These are phyloP conservation scores for Hirtodrosophila alboralis DNA, from an alignment of 2,888 invertebrate species.

Conservation along the genomic window DNA sequence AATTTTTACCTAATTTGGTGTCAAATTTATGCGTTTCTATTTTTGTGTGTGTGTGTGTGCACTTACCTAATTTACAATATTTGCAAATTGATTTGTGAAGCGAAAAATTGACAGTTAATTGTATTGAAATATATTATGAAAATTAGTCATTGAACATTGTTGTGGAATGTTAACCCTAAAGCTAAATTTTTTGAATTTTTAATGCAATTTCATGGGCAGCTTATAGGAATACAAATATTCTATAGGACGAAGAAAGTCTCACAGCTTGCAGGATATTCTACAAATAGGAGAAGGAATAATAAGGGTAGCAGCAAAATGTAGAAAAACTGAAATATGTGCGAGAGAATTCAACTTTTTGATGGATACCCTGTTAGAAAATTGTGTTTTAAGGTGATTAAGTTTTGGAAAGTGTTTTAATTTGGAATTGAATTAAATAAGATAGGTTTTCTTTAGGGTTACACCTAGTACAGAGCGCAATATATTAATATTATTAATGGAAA, in stretches of 20 bases:
- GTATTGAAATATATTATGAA: slow-evolving; percentile 30
- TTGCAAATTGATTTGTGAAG: slow-evolving; percentile 4
- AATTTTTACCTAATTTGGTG: slow-evolving; percentile 44
- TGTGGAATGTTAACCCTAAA: neutral
- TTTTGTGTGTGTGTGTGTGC: slow-evolving; percentile 9
- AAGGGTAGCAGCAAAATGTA: slow-evolving; percentile 18
- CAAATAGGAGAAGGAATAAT: slow-evolving; percentile 25
- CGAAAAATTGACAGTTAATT: slow-evolving; percentile 43
- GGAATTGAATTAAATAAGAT: no score
- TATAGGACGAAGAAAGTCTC: slow-evolving; percentile 8
- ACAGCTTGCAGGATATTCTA: no score
- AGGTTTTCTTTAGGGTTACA: no score
- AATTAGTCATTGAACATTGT: slow-evolving; percentile 13
- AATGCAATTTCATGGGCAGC: slow-evolving; percentile 59
- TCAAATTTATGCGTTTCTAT: slow-evolving; percentile 39
- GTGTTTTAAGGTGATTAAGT: no score
- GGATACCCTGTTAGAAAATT: no score
- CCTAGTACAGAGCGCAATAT: no score
- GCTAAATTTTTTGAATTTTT: slow-evolving; percentile 54
- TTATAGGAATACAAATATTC: neutral
- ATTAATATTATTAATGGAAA: no score
- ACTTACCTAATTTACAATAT: slow-evolving; percentile 37
- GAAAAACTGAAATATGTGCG: slow-evolving; percentile 50
- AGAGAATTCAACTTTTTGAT: neutral
- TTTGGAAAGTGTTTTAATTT: no score